Conservation (phyloP, 2,888 invertebrate genomes). For the Cenopis cana region DNA sequence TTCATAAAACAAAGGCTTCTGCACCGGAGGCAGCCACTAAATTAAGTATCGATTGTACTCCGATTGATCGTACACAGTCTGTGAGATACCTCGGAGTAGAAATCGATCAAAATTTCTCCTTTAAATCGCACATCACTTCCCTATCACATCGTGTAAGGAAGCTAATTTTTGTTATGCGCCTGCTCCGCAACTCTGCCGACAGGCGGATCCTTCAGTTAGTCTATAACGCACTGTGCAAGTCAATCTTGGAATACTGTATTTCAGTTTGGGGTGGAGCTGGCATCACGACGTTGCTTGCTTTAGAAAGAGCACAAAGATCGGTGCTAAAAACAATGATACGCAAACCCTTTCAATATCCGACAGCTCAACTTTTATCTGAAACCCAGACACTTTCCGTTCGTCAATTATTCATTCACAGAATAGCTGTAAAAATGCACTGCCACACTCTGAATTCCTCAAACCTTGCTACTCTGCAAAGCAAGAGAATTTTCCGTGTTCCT, state of each 20-base stretch:
- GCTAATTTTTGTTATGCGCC: too few species aligned
- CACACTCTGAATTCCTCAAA: neutral
- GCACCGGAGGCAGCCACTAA: too few species aligned
- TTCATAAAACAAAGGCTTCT: too few species aligned
- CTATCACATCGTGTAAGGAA: too few species aligned
- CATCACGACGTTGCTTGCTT: neutral
- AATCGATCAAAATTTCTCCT: too few species aligned
- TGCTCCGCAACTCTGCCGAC: too few species aligned
- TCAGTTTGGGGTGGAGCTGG: neutral
- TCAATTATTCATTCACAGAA: neutral
- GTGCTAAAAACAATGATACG: neutral
- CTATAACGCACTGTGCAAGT: neutral
- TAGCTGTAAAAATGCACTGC: neutral
- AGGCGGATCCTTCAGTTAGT: neutral
- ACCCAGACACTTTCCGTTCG: neutral
- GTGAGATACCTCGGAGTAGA: too few species aligned
- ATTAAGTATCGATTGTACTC: too few species aligned
- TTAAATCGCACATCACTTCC: too few species aligned
- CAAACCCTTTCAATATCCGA: neutral
- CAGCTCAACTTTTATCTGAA: neutral
- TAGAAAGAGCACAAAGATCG: conserved; percentile 1
- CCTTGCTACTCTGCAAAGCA: neutral
- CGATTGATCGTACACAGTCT: too few species aligned
- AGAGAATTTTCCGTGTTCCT: neutral
- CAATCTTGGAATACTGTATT: neutral